These are phyloP conservation scores for Eueides isabella DNA, from an alignment of 1,140 invertebrate genomes.

Conservation along the genomic window DNA sequence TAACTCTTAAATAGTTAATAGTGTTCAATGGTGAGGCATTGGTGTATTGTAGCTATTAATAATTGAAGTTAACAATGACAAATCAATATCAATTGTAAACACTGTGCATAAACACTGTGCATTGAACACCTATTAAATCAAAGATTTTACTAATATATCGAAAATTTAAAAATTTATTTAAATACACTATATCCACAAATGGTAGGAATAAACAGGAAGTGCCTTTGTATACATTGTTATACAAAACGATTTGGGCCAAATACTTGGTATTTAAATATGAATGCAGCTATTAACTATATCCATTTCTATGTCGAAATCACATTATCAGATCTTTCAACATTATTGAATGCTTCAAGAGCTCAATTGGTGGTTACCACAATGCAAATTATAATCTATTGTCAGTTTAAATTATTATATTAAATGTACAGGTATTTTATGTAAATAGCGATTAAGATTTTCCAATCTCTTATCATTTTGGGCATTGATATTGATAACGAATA, in stretches of 20 bases:
- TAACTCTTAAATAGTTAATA: not conserved
- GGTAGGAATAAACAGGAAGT: not conserved
- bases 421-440: not conserved
- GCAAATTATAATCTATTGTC: not conserved
- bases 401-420: not conserved
- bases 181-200: not conserved
- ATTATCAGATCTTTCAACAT: constrained; percentile 3
- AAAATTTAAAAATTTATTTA: no score
- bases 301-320: not conserved
- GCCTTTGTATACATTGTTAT: not conserved
- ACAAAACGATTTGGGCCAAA: not conserved
- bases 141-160: no score
- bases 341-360: not conserved
- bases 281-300: not conserved
- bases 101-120: not conserved
- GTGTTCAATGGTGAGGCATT: not conserved
- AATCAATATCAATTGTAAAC: not conserved
- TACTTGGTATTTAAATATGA: constrained; percentile 11
- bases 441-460: not conserved
- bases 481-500: constrained; percentile 6
- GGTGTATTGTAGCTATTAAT: not conserved
- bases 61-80: not conserved
- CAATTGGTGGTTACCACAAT: not conserved
- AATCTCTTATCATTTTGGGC: constrained; percentile 8
- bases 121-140: no score